phyloP scores from a whole-genome alignment of 1,140 invertebrate species.

The Epicauta chinensis region DNA sequence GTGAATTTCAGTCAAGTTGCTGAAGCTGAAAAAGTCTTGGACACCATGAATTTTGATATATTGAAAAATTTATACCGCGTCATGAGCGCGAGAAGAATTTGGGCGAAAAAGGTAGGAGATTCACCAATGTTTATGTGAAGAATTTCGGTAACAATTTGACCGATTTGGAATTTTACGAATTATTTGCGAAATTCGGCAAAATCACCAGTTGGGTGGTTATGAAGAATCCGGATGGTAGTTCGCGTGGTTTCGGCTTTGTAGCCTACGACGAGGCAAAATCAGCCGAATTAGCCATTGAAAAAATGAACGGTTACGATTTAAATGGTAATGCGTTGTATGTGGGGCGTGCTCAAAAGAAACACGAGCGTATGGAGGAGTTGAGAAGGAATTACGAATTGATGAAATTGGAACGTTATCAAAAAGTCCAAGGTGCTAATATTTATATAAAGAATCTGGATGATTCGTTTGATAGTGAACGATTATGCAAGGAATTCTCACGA shows the following conservation, averaged over 20 bases:
- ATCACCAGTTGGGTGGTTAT: slow-evolving; percentile 95
- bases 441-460: slow-evolving; percentile 66
- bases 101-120: slow-evolving; percentile 75
- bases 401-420: slow-evolving; percentile 88
- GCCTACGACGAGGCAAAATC: slow-evolving; percentile 94
- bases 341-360: slow-evolving; percentile 96
- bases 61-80: slow-evolving; percentile 66
- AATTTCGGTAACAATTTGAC: slow-evolving; percentile 62
- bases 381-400: slow-evolving; percentile 92
- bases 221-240: slow-evolving; percentile 84
- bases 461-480: slow-evolving; percentile 56
- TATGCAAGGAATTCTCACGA: slow-evolving; percentile 59
- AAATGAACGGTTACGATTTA: slow-evolving; percentile 83
- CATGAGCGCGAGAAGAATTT: slow-evolving; percentile 63
- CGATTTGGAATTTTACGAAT: slow-evolving; percentile 57
- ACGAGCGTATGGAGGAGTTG: slow-evolving; percentile 93
- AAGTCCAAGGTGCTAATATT: slow-evolving; percentile 74
- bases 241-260: slow-evolving; percentile 98
- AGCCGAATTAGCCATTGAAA: slow-evolving; percentile 87
- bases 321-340: slow-evolving; percentile 80
- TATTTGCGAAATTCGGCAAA: slow-evolving; percentile 83
- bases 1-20: slow-evolving; percentile 98
- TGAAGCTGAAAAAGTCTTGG: slow-evolving; percentile 96
- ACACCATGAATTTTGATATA: slow-evolving; percentile 99
- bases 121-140: slow-evolving; percentile 75